These are phyloP conservation scores for Latrodectus geometricus DNA, from an alignment of 1,140 invertebrate species.

Conservation along the genomic window DNA sequence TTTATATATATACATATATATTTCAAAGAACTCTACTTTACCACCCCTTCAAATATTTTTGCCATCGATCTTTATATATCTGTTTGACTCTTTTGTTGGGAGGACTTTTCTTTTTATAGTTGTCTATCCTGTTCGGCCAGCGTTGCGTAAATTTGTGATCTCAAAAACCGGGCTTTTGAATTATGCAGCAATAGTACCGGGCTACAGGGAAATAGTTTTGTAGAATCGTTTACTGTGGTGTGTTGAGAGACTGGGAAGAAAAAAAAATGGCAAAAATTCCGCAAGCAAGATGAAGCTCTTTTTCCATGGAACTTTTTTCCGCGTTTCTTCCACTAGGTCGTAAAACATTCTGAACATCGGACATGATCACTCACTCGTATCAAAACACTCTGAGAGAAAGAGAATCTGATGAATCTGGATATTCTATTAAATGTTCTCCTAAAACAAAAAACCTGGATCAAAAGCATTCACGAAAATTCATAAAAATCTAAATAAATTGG, in stretches of 20 bases:
- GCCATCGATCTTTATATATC: conserved; percentile 1
- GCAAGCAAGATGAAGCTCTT: background rate
- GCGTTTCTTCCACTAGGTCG: background rate
- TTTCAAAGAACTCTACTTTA: background rate
- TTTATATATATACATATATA: background rate
- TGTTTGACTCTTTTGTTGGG: conserved; percentile 1
- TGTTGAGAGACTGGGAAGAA: background rate
- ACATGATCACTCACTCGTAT: background rate
- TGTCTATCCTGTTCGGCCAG: background rate
- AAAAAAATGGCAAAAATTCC: background rate
- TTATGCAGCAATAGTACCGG: background rate
- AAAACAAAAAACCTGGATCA: background rate
- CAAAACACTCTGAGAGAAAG: background rate
- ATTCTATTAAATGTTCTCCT: background rate
- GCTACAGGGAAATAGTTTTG: background rate
- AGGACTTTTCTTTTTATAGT: background rate
- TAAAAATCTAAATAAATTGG: background rate
- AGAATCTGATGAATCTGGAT: background rate
- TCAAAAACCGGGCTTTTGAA: background rate
- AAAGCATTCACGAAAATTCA: background rate
- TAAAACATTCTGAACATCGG: background rate
- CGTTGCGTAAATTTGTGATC: background rate
- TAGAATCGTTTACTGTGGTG: background rate
- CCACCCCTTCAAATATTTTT: background rate
- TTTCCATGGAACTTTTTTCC: background rate